Conservation (phyloP, 2,888 invertebrate species). For the Nymphalis urticae region DNA sequence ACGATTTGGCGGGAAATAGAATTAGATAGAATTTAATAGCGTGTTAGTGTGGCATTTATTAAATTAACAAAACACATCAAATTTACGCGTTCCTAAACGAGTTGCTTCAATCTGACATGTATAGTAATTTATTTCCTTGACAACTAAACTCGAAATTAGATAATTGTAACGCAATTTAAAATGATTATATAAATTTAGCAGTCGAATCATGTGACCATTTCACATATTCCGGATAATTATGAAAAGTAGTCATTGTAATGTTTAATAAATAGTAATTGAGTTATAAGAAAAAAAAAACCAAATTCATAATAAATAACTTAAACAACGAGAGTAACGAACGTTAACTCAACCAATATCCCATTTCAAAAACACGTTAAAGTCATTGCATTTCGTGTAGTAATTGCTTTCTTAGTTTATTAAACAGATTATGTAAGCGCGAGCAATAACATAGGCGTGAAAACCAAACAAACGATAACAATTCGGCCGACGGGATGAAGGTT, state of each 20-base stretch:
- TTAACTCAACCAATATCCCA: slow-evolving; percentile 44
- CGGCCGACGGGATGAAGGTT: slow-evolving; percentile 24
- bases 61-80: too few relatives aligned
- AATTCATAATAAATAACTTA: slow-evolving; percentile 30
- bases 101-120: too few relatives aligned
- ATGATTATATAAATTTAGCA: too few relatives aligned
- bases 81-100: too few relatives aligned
- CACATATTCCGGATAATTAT: not conserved
- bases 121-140: too few relatives aligned
- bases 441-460: slow-evolving; percentile 41
- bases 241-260: slow-evolving; percentile 13
- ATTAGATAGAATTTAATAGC: too few relatives aligned
- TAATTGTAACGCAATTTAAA: too few relatives aligned
- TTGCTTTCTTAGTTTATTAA: slow-evolving; percentile 49
- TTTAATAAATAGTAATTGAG: slow-evolving; percentile 44
- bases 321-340: slow-evolving; percentile 26
- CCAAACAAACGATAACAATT: slow-evolving; percentile 46
- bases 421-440: slow-evolving; percentile 46
- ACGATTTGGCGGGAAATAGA: too few relatives aligned
- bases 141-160: too few relatives aligned
- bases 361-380: slow-evolving; percentile 51
- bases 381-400: slow-evolving; percentile 54
- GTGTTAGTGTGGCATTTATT: too few relatives aligned
- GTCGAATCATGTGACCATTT: too few relatives aligned
- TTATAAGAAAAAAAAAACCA: slow-evolving; percentile 30